Percentiles rank a stretch among this genome's conserved stretches.
Conservation (phyloP, 2,113 vertebrate genomes). For the Eleginops maclovinus region DNA sequence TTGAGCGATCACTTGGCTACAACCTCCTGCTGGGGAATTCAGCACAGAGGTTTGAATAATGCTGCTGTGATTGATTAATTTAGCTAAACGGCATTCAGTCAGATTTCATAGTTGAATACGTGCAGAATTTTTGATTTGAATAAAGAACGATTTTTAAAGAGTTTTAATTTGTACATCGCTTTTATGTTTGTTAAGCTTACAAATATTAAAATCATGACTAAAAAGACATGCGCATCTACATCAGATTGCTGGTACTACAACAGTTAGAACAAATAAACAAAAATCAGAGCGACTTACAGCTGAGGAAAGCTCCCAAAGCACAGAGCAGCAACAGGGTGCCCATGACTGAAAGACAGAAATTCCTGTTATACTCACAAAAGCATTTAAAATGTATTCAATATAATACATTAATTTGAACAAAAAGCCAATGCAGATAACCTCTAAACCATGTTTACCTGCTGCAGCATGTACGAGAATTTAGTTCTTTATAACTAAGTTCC, state of each 20-base stretch:
- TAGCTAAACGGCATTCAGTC: neutral
- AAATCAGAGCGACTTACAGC: conserved; percentile 51
- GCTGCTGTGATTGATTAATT: conserved; percentile 25
- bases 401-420: neutral
- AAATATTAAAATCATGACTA: conserved; percentile 4
- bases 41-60: conserved; percentile 3
- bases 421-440: neutral
- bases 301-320: conserved; percentile 50
- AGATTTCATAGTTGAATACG: neutral
- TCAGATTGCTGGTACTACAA: neutral
- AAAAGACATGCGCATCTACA: neutral
- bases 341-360: conserved; percentile 71
- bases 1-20: conserved; percentile 39
- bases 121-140: neutral
- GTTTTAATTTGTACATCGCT: neutral
- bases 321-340: conserved; percentile 58
- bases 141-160: neutral
- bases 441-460: conserved; percentile 42
- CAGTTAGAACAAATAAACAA: neutral
- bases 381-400: neutral
- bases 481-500: neutral
- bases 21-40: conserved; percentile 26
- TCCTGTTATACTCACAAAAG: conserved; percentile 4
- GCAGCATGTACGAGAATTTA: neutral
- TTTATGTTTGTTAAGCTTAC: conserved; percentile 1